Conservation (phyloP, 2,797 vertebrate genomes). For the Gallinago nigripennis region DNA sequence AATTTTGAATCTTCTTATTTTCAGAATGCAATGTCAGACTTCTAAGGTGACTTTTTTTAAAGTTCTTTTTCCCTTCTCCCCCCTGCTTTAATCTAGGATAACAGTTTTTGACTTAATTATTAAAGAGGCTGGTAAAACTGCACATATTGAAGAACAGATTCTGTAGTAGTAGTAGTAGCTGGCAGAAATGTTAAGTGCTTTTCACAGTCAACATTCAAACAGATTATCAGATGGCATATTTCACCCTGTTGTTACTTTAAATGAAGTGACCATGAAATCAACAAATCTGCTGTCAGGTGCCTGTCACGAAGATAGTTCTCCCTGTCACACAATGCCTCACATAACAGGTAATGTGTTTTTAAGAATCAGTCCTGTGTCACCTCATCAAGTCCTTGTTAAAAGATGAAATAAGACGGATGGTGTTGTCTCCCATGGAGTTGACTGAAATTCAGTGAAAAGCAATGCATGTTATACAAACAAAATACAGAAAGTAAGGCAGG, state of each 20-base stretch:
- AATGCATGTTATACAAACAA: slow-evolving; percentile 41
- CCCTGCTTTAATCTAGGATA: neutral
- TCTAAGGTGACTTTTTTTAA: neutral
- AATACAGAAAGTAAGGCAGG: neutral
- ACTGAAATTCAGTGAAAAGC: slow-evolving; percentile 72
- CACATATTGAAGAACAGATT: slow-evolving; percentile 84
- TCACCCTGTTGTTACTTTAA: slow-evolving; percentile 87
- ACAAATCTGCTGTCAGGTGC: slow-evolving; percentile 87
- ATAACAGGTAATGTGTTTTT: slow-evolving; percentile 86
- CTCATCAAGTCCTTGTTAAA: slow-evolving; percentile 85
- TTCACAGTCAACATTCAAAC: slow-evolving; percentile 85
- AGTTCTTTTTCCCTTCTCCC: neutral
- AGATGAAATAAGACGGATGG: slow-evolving; percentile 84
- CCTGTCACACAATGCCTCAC: slow-evolving; percentile 83
- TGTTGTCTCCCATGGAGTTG: slow-evolving; percentile 74
- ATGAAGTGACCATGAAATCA: slow-evolving; percentile 87
- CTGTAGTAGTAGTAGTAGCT: slow-evolving; percentile 78
- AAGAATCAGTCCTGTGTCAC: slow-evolving; percentile 84
- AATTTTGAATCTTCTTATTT: slow-evolving; percentile 23
- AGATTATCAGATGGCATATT: slow-evolving; percentile 87
- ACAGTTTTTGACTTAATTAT: slow-evolving; percentile 55
- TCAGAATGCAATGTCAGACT: neutral
- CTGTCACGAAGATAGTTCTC: slow-evolving; percentile 82
- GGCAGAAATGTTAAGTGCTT: slow-evolving; percentile 84
- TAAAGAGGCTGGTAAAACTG: slow-evolving; percentile 74